phyloP scores from a whole-genome alignment of 2,797 vertebrate genomes.

The Streptopelia turtur region DNA sequence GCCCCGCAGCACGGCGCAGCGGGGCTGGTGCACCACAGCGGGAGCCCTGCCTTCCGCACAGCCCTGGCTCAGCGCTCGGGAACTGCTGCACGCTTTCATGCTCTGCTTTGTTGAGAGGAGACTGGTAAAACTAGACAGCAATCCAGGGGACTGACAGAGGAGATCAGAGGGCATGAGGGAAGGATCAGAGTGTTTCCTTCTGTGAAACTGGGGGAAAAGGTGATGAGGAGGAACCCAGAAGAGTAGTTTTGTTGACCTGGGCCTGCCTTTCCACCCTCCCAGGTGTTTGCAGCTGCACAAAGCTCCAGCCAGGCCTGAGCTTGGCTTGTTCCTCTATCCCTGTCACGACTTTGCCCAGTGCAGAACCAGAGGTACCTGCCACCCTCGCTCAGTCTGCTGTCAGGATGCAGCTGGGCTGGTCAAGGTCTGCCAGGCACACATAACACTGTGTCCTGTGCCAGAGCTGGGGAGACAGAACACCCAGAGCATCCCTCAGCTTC shows the following conservation, averaged over 20 bases:
- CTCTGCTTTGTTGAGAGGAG: background rate
- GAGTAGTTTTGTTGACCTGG: background rate
- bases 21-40: background rate
- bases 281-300: background rate
- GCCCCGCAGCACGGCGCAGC: background rate
- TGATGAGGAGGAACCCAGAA: background rate
- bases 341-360: background rate
- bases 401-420: background rate
- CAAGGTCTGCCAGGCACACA: background rate
- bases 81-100: background rate
- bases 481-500: background rate
- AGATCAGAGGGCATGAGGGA: background rate
- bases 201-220: background rate
- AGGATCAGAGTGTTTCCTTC: background rate
- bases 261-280: background rate
- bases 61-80: background rate
- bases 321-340: background rate
- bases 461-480: background rate
- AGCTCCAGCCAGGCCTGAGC: background rate
- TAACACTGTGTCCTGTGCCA: background rate
- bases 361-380: background rate
- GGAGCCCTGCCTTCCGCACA: background rate
- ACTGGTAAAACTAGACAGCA: background rate
- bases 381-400: fast-evolving
- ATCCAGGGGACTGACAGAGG: background rate